These are phyloP conservation scores for Acleris laterana DNA, from an alignment of 2,888 invertebrate genomes.

Conservation along the genomic window DNA sequence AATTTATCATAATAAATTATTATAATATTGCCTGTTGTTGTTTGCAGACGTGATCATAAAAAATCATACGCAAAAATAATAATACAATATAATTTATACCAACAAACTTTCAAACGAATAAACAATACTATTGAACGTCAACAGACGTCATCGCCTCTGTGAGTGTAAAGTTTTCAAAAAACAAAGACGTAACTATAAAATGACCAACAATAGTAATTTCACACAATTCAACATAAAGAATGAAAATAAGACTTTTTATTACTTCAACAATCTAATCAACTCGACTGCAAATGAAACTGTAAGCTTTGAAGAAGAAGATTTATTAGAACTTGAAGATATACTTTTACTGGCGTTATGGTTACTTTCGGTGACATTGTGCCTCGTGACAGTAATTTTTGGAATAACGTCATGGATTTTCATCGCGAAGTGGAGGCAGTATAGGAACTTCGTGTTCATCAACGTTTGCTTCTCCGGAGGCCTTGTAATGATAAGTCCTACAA, in stretches of 20 bases:
- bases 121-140: too few species aligned
- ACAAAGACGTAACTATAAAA: too few species aligned
- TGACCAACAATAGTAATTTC: too few species aligned
- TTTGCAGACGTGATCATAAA: neutral
- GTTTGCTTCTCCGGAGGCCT: constrained; percentile 1
- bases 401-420: constrained; percentile 6
- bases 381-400: neutral
- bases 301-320: neutral
- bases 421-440: constrained; percentile 1
- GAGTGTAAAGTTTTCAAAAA: too few species aligned
- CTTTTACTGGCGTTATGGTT: neutral
- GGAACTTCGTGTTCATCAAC: constrained; percentile 2
- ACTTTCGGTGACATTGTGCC: neutral
- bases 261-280: neutral
- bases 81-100: too few species aligned
- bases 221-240: too few species aligned
- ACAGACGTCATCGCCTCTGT: too few species aligned
- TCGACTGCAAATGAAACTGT: too few species aligned
- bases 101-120: neutral
- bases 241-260: too few species aligned
- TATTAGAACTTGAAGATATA: too few species aligned
- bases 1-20: neutral
- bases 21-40: neutral
- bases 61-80: neutral
- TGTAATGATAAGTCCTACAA: neutral